Conservation (phyloP, 1,140 invertebrate genomes). For the Scaptodrosophila lebanonensis region DNA sequence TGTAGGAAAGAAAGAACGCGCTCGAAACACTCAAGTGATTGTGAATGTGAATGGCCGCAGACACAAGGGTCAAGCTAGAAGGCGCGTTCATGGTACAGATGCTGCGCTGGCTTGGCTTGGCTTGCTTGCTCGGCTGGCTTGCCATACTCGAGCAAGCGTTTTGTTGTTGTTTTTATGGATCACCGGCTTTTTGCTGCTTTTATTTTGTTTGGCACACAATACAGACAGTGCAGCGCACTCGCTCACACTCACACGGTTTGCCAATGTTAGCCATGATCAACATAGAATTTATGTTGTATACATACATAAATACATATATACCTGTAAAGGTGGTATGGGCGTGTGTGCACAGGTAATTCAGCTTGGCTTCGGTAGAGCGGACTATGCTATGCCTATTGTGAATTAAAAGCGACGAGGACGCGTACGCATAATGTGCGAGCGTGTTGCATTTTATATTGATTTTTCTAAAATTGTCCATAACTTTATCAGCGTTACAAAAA, state of each 20-base stretch:
- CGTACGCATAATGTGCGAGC: slow-evolving; percentile 43
- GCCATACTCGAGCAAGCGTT: slow-evolving; percentile 16
- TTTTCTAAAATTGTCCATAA: slow-evolving; percentile 10
- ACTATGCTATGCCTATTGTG: slow-evolving; percentile 35
- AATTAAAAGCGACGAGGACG: slow-evolving; percentile 44
- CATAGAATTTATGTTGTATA: slow-evolving; percentile 7
- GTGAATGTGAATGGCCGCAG: too few relatives aligned
- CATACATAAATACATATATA: slow-evolving; percentile 15
- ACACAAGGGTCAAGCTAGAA: slow-evolving; percentile 30
- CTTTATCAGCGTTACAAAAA: too few relatives aligned
- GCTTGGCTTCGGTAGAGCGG: slow-evolving; percentile 25
- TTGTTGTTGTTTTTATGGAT: slow-evolving; percentile 56
- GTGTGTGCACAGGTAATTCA: slow-evolving; percentile 39
- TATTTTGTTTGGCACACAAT: slow-evolving; percentile 54
- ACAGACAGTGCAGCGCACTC: slow-evolving; percentile 36
- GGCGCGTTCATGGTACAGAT: slow-evolving; percentile 46
- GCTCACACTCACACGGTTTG: slow-evolving; percentile 33
- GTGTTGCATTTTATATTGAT: slow-evolving; percentile 45
- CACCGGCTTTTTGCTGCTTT: slow-evolving; percentile 68
- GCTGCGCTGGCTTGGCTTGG: slow-evolving; percentile 50
- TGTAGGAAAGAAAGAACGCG: slow-evolving; percentile 3
- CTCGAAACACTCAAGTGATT: too few relatives aligned
- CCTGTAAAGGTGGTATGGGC: slow-evolving; percentile 20
- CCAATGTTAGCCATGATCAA: slow-evolving; percentile 21
- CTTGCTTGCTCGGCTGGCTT: too few relatives aligned